Base-by-base conservation (phyloP, 2,113 vertebrate genomes). In the Sander vitreus region DNA sequence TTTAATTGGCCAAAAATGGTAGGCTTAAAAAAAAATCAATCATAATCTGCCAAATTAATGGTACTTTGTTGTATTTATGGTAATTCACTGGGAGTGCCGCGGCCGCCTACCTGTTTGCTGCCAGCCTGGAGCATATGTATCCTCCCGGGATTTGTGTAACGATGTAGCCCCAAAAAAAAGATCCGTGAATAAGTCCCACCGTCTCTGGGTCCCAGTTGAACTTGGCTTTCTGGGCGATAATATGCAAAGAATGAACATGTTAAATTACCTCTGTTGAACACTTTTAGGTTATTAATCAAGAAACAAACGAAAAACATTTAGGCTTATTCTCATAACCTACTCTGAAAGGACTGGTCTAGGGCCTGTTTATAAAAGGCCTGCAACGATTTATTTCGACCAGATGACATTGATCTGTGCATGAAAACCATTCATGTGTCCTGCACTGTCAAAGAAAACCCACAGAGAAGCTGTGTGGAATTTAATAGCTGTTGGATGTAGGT, bases 91-190 rank as follows among this genome's bases (percentile, higher is more conserved):
- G 62, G 50, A 51, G 75, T 3, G 64, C 43, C 18, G 50, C 89
- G 2, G 64, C 43, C 18, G 50, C 89, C 63, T 97, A 99, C 98
- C 98, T 97, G 97, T 99, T 99, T 1, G 98, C 98, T 71, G 98
- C 98, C 94, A 99, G 94, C 85, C 98, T 95, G 21, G 98, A 99
- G 3, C 96, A 98, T 76, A 99, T 99, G 81, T 98, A 99, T 69
- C 98, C 98, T 63, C 98, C 98, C 0, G 98, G 98, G 91, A 99
- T 99, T 88, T 99, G 98, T 5, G 98, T 99, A 92, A 99, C 96
- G 77, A 99, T 99, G 92, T 99, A 99, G 0, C 98, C 98, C 97
- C 98, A 99, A 93, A 99, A 99, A 93, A 99, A 99, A 0, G 98
- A 99, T 25, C 98, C 98, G 50, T 99, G 98, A 87, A 99, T 99